Conservation (phyloP, 2,113 vertebrate genomes). For the Oreochromis aureus region DNA sequence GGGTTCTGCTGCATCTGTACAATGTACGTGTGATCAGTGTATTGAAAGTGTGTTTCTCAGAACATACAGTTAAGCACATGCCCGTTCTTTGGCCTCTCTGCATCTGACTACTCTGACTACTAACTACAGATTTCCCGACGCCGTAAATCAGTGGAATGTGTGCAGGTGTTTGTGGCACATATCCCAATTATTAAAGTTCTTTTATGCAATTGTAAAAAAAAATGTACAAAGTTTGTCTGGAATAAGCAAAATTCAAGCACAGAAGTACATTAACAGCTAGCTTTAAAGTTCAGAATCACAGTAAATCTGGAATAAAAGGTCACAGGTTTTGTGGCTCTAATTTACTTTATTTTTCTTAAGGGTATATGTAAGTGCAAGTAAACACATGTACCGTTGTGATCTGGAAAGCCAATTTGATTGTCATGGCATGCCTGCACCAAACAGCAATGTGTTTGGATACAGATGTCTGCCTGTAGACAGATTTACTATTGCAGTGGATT, state of each 20-base stretch:
- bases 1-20: slow-evolving; percentile 4
- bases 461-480: background rate
- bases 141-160: background rate
- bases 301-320: background rate
- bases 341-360: background rate
- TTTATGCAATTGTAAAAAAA: background rate
- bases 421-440: background rate
- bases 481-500: background rate
- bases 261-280: background rate
- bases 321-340: background rate
- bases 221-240: background rate
- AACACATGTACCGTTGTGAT: background rate
- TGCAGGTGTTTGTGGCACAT: background rate
- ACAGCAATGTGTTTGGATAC: background rate
- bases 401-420: background rate
- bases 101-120: background rate
- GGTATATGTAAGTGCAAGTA: background rate
- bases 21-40: background rate
- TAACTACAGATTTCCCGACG: background rate
- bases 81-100: background rate
- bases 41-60: background rate
- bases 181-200: background rate
- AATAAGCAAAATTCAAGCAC: background rate
- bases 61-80: slow-evolving; percentile 1
- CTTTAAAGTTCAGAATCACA: background rate